A percentile compares a stretch with the other conserved stretches of the same genome.
These are phyloP conservation scores for Calliphora vomitoria DNA, from an alignment of 2,888 invertebrate genomes.

Conservation along the genomic window DNA sequence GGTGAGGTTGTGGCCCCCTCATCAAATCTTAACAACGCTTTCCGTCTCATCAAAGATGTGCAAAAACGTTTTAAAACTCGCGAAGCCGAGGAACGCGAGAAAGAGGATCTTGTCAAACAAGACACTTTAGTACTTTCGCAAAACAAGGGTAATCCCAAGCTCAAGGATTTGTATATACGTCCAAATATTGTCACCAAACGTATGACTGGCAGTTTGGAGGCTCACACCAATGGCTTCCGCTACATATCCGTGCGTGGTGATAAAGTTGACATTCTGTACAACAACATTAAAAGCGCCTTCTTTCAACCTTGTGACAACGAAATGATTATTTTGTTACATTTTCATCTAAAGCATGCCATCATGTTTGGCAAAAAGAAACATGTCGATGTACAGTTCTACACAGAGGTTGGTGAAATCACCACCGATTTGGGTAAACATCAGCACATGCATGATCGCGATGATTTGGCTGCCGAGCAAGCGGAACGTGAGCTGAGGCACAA, in stretches of 20 bases:
- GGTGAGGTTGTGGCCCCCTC: constrained; percentile 97
- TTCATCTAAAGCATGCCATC: constrained; percentile 99
- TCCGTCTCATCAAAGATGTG: constrained; percentile 98
- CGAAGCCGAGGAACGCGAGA: constrained; percentile 99
- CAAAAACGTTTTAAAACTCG: constrained; percentile 99
- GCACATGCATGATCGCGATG: constrained; percentile 99
- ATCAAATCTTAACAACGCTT: constrained; percentile 97
- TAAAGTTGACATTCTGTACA: constrained; percentile 99
- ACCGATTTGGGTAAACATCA: constrained; percentile 99
- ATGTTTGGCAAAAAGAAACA: constrained; percentile 99
- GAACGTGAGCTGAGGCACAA: constrained; percentile 98
- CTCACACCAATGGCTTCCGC: constrained; percentile 97
- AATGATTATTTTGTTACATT: constrained; percentile 99
- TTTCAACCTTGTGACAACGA: constrained; percentile 99
- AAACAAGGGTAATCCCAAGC: constrained; percentile 98
- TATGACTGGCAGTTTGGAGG: constrained; percentile 96
- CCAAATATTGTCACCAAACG: constrained; percentile 99
- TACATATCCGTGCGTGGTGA: constrained; percentile 99
- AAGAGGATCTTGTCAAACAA: constrained; percentile 99
- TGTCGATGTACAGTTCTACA: constrained; percentile 99
- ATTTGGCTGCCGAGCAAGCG: constrained; percentile 99
- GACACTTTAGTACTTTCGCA: constrained; percentile 97
- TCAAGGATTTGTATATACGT: constrained; percentile 98
- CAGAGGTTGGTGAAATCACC: constrained; percentile 99
- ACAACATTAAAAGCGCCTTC: constrained; percentile 99